phyloP scores from a whole-genome alignment of 2,888 invertebrate genomes.

The Salticus scenicus region DNA sequence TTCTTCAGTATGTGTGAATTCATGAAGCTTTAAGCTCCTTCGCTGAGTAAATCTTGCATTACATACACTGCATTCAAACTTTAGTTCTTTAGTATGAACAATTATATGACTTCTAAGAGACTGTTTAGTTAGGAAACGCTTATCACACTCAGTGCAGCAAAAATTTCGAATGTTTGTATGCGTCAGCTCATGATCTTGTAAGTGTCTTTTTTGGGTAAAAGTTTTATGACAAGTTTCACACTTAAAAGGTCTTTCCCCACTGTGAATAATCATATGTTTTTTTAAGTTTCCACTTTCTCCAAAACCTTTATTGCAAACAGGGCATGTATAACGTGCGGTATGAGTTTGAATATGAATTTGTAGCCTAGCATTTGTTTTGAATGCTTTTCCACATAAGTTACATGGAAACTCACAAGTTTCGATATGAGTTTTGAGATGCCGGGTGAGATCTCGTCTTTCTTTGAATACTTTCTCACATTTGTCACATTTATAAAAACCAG shows the following conservation, averaged over 20 bases:
- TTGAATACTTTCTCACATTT: not conserved
- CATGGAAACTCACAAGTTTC: not conserved
- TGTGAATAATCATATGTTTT: not conserved
- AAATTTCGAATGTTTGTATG: not conserved
- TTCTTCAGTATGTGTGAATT: not conserved
- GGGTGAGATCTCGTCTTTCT: not conserved
- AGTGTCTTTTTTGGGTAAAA: not conserved
- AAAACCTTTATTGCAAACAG: not conserved
- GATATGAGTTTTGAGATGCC: not conserved
- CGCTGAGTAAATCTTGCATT: not conserved
- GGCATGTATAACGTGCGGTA: not conserved
- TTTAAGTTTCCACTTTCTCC: not conserved
- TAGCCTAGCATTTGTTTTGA: too few relatives aligned
- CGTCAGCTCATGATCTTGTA: not conserved
- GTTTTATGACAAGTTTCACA: not conserved
- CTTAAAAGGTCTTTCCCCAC: not conserved
- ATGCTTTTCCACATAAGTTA: too few relatives aligned
- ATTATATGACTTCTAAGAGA: not conserved
- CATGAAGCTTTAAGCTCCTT: not conserved
- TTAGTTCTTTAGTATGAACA: not conserved
- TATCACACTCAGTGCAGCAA: not conserved
- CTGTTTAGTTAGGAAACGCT: not conserved
- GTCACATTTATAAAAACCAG: not conserved
- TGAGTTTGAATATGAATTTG: too few relatives aligned
- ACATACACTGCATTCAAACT: not conserved